Percentiles rank a stretch among this genome's conserved stretches.
These are phyloP conservation scores for Leptarthrus brevirostris DNA, from an alignment of 2,888 invertebrate species.

Conservation along the genomic window DNA sequence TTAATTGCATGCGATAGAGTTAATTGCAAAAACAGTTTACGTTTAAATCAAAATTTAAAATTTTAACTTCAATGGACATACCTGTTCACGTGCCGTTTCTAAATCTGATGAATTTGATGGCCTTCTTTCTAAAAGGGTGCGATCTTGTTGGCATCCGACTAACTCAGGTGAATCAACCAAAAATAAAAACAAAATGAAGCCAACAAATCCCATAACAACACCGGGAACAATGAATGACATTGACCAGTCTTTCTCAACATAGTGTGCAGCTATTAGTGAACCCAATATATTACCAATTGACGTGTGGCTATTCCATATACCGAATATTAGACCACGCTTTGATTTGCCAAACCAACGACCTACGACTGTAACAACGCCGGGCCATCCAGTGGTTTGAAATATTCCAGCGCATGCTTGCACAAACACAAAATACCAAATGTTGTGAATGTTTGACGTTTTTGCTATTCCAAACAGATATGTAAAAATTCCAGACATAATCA, in stretches of 20 bases:
- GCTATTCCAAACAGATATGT: constrained; percentile 92
- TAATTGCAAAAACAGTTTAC: background rate
- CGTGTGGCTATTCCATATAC: constrained; percentile 97
- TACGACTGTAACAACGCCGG: constrained; percentile 90
- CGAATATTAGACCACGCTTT: constrained; percentile 91
- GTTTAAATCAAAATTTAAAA: background rate
- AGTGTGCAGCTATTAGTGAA: constrained; percentile 85
- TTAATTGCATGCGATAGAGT: constrained; percentile 45
- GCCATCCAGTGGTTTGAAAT: constrained; percentile 96
- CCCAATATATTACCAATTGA: constrained; percentile 96
- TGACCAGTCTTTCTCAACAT: constrained; percentile 89
- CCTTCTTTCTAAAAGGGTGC: constrained; percentile 57
- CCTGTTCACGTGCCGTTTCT: constrained; percentile 60
- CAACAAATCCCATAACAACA: constrained; percentile 78
- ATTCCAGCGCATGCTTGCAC: constrained; percentile 90
- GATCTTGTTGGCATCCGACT: constrained; percentile 70
- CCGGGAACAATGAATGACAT: constrained; percentile 93
- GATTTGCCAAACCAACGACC: constrained; percentile 98
- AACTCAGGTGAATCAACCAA: constrained; percentile 84
- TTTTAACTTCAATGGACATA: background rate
- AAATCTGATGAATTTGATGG: constrained; percentile 62
- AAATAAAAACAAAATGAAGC: constrained; percentile 83
- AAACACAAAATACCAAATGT: constrained; percentile 81
- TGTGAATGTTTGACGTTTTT: constrained; percentile 82
- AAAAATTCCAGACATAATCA: constrained; percentile 87